Evolutionary conservation across 2,113 vertebrate genomes (phyloP).

Genomic region (Phylloscopus whistleri): DNA sequence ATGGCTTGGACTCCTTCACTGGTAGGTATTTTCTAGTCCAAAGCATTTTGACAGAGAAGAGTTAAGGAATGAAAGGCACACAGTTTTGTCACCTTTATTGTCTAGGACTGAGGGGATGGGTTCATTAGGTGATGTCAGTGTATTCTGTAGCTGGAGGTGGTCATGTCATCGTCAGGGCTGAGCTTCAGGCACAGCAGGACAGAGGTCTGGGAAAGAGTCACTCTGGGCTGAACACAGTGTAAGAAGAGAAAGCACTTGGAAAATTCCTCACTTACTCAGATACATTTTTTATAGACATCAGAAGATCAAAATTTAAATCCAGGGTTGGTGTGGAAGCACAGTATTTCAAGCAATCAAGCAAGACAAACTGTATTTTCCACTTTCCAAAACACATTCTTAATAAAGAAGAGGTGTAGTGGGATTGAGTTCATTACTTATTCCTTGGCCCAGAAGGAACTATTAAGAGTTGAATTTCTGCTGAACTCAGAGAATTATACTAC

Average conservation of each 20-base stretch:
- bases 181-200: background rate
- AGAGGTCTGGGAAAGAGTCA: background rate
- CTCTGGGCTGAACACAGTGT: background rate
- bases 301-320: background rate
- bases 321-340: background rate
- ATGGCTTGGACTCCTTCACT: background rate
- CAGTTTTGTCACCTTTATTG: background rate
- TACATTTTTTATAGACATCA: background rate
- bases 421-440: background rate
- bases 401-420: background rate
- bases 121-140: background rate
- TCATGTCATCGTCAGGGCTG: background rate
- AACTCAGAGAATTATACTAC: background rate
- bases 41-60: background rate
- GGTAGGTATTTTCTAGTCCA: background rate
- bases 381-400: background rate
- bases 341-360: background rate
- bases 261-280: background rate
- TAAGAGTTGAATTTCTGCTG: background rate
- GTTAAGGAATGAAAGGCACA: background rate
- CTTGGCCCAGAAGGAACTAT: background rate
- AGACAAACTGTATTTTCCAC: background rate
- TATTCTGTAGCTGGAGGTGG: background rate
- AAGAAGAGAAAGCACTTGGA: background rate
- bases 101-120: background rate